A percentile compares a stretch with the other conserved stretches of the same genome.
Evolutionary conservation across 2,888 invertebrate species (phyloP).

Genomic region (Cinara cedri): DNA sequence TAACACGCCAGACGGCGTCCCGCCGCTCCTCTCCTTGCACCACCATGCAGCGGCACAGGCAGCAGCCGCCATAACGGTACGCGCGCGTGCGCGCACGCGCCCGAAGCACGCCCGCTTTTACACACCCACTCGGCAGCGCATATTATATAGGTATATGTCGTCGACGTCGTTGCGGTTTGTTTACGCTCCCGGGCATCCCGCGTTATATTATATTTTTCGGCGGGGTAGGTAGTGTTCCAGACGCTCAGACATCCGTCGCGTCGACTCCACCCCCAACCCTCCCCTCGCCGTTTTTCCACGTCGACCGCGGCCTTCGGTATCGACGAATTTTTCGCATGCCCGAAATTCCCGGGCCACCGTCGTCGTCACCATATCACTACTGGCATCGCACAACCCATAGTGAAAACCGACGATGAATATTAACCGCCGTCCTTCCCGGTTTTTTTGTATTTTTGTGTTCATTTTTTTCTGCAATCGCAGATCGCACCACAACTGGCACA

Average conservation of each 20-base stretch:
- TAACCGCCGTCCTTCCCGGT: too few species aligned
- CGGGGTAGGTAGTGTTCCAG: neutral
- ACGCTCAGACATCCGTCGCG: constrained; percentile 17
- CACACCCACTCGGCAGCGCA: neutral
- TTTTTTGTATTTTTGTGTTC: too few species aligned
- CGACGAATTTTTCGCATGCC: neutral
- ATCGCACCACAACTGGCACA: neutral
- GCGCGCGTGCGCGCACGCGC: neutral
- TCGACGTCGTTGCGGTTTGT: constrained; percentile 28
- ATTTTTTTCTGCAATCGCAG: too few species aligned
- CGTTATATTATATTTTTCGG: neutral
- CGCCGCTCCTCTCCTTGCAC: neutral
- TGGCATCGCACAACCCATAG: neutral
- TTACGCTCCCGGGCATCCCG: constrained; percentile 44
- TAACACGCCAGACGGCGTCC: constrained; percentile 36
- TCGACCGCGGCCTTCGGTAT: too few species aligned
- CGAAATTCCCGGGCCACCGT: neutral
- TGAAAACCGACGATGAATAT: constrained; percentile 4
- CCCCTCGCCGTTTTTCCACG: neutral
- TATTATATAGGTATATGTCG: neutral
- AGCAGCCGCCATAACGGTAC: constrained; percentile 24
- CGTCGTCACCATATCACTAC: neutral
- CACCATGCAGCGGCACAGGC: neutral
- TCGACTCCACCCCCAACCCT: neutral
- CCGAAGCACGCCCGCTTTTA: neutral